phyloP scores from a whole-genome alignment of 2,797 vertebrate genomes.

The Trachops cirrhosus region DNA sequence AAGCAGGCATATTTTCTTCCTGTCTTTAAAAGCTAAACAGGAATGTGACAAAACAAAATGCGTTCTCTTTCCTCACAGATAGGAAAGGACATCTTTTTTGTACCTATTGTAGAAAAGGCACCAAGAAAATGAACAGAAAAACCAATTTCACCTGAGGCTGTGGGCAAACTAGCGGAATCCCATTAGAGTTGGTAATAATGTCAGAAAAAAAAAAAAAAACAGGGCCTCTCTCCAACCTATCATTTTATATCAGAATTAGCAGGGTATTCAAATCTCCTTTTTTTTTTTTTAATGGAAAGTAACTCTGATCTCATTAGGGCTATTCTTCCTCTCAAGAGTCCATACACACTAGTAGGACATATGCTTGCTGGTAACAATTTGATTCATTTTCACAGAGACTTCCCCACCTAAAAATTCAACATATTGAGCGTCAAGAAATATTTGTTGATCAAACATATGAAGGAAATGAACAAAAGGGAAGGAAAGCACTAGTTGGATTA shows the following conservation, averaged over 20 bases:
- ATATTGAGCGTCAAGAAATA: background rate
- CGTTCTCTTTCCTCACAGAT: background rate
- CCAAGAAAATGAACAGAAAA: slow-evolving; percentile 35
- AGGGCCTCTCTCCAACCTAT: background rate
- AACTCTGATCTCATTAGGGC: background rate
- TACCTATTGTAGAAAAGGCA: slow-evolving; percentile 4
- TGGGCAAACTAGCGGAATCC: background rate
- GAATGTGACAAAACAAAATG: slow-evolving; percentile 31
- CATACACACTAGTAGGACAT: background rate
- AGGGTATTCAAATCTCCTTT: slow-evolving; percentile 19
- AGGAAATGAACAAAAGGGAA: background rate
- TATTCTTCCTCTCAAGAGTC: background rate
- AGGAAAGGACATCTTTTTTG: slow-evolving; percentile 34
- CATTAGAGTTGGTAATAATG: background rate
- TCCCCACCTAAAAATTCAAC: background rate
- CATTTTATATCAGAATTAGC: background rate
- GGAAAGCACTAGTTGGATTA: background rate
- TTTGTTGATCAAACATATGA: background rate
- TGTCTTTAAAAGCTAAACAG: background rate
- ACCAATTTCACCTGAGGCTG: slow-evolving; percentile 2
- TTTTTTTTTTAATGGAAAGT: background rate
- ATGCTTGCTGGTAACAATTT: background rate
- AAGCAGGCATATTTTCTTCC: background rate
- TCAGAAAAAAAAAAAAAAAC: background rate
- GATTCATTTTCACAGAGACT: background rate